A percentile compares a stretch with the other conserved stretches of the same genome.
phyloP scores from a whole-genome alignment of 1,140 invertebrate genomes.

The Ceratina japonica region DNA sequence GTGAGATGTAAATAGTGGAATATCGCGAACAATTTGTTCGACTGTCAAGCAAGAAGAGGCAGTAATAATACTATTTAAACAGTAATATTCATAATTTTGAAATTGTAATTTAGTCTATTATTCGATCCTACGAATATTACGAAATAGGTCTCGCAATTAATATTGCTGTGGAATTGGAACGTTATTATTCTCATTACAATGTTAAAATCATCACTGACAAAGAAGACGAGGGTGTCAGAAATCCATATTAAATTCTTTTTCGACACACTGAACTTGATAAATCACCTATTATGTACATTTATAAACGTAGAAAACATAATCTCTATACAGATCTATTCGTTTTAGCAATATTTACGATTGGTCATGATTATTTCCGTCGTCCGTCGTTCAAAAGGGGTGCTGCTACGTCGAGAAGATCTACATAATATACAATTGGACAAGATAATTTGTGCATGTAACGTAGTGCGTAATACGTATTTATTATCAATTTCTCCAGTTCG shows the following conservation, averaged over 20 bases:
- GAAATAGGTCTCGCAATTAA: conserved; percentile 38
- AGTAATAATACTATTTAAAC: conserved; percentile 36
- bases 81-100: conserved; percentile 29
- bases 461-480: conserved; percentile 40
- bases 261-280: conserved; percentile 31
- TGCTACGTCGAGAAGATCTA: not conserved
- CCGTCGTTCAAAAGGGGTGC: not conserved
- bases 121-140: conserved; percentile 35
- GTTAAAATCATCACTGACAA: conserved; percentile 22
- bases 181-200: conserved; percentile 46
- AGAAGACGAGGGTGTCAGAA: not conserved
- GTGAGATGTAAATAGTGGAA: conserved; percentile 41
- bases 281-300: conserved; percentile 34
- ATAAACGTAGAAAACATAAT: conserved; percentile 17
- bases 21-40: conserved; percentile 14
- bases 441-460: conserved; percentile 36
- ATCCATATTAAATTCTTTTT: conserved; percentile 40
- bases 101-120: conserved; percentile 44
- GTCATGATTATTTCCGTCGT: conserved; percentile 20
- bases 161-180: conserved; percentile 49
- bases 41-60: conserved; percentile 9
- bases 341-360: conserved; percentile 38
- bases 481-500: conserved; percentile 32
- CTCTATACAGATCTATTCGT: conserved; percentile 10
- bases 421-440: conserved; percentile 14